Conservation (phyloP, 2,888 invertebrate species). For the Leucophora obtusa region DNA sequence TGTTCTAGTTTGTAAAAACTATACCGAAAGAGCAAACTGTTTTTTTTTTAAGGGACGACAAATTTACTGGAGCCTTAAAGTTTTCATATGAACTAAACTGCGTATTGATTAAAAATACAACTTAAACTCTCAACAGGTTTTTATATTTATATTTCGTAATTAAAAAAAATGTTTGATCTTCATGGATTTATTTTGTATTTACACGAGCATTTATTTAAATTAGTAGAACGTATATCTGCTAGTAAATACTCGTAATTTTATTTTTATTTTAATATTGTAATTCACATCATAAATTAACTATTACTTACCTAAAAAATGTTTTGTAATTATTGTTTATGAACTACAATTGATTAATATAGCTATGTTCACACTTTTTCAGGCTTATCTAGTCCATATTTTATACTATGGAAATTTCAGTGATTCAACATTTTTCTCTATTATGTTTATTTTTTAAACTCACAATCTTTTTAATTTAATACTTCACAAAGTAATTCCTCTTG, state of each 20-base stretch:
- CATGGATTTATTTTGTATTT: not conserved
- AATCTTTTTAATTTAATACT: not conserved
- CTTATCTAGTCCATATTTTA: not conserved
- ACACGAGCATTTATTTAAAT: no score
- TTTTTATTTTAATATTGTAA: no score
- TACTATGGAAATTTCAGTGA: not conserved
- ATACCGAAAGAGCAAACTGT: no score
- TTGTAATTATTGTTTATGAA: not conserved
- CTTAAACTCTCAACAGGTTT: not conserved
- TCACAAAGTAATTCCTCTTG: conserved; percentile 6
- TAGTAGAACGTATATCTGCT: no score
- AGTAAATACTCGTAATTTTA: no score
- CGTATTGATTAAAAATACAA: not conserved
- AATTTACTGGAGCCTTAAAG: no score
- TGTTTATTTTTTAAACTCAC: not conserved
- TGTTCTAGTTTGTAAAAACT: no score
- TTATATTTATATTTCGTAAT: not conserved
- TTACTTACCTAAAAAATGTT: not conserved
- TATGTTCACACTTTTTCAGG: not conserved
- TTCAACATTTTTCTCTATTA: not conserved
- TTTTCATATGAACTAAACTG: no score
- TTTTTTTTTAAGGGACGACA: no score
- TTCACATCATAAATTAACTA: not conserved
- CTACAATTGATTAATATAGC: not conserved
- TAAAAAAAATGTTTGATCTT: not conserved